Conservation (phyloP, 2,113 vertebrate species). For the Indri indri region DNA sequence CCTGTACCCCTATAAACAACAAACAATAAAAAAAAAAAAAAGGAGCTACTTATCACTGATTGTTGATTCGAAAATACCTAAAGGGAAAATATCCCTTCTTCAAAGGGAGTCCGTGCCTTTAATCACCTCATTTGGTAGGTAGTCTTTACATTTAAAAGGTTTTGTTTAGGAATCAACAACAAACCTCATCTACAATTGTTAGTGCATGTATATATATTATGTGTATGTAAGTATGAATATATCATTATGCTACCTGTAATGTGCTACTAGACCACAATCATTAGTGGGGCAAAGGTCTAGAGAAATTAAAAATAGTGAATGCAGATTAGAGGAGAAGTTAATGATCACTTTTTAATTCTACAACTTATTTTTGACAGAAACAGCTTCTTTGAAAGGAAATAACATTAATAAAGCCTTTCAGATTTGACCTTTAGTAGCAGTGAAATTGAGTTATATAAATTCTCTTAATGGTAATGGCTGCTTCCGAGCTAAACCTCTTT, state of each 20-base stretch:
- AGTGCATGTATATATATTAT: background rate
- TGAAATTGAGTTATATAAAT: constrained; percentile 41
- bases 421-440: constrained; percentile 36
- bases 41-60: background rate
- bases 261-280: background rate
- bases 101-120: background rate
- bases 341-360: background rate
- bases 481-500: background rate
- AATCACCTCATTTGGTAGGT: background rate
- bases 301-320: constrained; percentile 10
- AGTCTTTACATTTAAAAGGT: background rate
- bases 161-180: background rate
- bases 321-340: background rate
- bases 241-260: background rate
- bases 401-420: constrained; percentile 28
- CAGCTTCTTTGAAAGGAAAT: constrained; percentile 37
- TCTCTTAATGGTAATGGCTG: background rate
- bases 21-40: no score
- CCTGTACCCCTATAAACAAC: no score
- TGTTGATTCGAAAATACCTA: background rate
- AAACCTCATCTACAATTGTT: background rate
- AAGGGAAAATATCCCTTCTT: background rate
- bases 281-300: background rate
- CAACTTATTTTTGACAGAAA: constrained; percentile 43
- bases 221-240: background rate